Conservation (phyloP, 2,888 invertebrate genomes). For the Zygaena filipendulae region DNA sequence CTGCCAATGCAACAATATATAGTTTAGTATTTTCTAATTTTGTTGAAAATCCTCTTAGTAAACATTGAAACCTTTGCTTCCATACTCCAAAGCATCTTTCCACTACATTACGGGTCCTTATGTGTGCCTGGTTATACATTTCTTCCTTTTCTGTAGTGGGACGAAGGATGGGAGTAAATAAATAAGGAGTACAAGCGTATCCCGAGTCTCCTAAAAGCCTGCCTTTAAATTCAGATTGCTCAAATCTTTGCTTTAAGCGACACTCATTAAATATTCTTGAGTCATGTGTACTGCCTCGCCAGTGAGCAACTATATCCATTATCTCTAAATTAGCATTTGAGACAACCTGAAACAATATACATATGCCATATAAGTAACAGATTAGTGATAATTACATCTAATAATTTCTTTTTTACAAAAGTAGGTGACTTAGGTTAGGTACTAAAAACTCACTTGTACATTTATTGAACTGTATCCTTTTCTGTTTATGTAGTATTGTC, state of each 20-base stretch:
- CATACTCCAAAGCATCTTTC: constrained; percentile 16
- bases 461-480: constrained; percentile 16
- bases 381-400: too few relatives aligned
- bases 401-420: background rate
- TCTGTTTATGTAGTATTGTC: constrained; percentile 13
- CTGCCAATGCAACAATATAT: constrained; percentile 3
- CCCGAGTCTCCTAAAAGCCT: constrained; percentile 1
- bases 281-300: constrained; percentile 19
- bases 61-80: constrained; percentile 13
- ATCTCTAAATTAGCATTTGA: constrained; percentile 16
- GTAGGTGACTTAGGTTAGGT: background rate
- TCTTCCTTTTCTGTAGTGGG: constrained; percentile 12
- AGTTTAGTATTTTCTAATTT: constrained; percentile 1
- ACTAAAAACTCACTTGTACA: constrained; percentile 8
- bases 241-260: constrained; percentile 12
- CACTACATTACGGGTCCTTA: constrained; percentile 11
- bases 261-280: constrained; percentile 15
- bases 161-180: background rate
- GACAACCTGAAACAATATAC: constrained; percentile 11
- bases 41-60: constrained; percentile 1
- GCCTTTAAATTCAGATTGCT: background rate
- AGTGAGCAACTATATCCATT: constrained; percentile 16
- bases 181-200: background rate
- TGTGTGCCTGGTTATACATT: constrained; percentile 13
- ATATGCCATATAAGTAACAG: background rate